Base-by-base conservation (phyloP, 2,888 invertebrate species). In the Amiota mariae region DNA sequence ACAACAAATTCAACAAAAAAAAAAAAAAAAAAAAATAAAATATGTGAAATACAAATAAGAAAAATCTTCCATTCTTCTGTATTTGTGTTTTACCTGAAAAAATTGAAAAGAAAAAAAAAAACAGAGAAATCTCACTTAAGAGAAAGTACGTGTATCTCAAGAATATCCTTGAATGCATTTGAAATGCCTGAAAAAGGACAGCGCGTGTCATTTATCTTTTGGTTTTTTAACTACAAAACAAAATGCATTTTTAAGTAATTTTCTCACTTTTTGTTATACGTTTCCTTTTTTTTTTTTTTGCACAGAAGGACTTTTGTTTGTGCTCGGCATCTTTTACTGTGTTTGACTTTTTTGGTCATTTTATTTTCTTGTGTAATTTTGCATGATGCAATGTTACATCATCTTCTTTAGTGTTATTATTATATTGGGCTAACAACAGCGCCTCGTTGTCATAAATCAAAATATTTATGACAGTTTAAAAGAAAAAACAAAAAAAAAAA, bases 301-400 rank as follows among this genome's bases (percentile, higher is more conserved):
- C 54, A n/a, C n/a, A n/a, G 10, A 12, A n/a, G 54, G 12, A 51
- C n/a, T 51, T 51, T 51, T 51, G 54, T 51, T 12, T n/a, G 54
- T n/a, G n/a, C 4, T 51, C 12, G 6, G 8, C 10, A 59, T 20
- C 9, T 20, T 20, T n/a, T 54, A n/a, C 13, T 2, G n/a, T 54
- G n/a, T 20, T 20, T 59, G 15, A 18, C n/a, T 57, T 57, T 13
- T 57, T 13, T 13, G n/a, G 9, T 8, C 8, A 15, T 57, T 10
- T 13, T 0, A 11, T n/a, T 54, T 12, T 54, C 8, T 15, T 15
- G 54, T 54, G 54, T 15, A 13, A n/a, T 20, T 47, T 68, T 13
- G 49, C 51, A 24, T 68, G 24, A 13, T 49, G 78, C 80, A 79
- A 81, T 77, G 73, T 82, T 82, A 77, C 82, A 82, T 84, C 80